phyloP scores from a whole-genome alignment of 2,888 invertebrate genomes.

The Lepidochitona cinerea region DNA sequence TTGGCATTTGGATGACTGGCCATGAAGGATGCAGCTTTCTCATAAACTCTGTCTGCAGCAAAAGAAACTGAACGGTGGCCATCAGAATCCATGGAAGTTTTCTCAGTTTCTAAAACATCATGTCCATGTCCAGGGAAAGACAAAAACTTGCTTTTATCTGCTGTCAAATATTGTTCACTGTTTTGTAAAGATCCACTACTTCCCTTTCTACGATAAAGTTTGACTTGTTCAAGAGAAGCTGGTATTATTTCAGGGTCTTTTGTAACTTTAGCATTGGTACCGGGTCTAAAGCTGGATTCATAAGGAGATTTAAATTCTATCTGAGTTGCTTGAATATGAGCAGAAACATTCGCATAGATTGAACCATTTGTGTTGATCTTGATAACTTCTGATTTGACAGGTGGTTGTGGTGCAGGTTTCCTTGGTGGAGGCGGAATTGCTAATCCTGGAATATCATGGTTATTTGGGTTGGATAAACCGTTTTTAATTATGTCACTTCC shows the following conservation, averaged over 20 bases:
- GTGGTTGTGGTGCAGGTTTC: slow-evolving; percentile 39
- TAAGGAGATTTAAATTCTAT: slow-evolving; percentile 38
- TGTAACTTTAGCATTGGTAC: slow-evolving; percentile 87
- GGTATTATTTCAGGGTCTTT: slow-evolving; percentile 82
- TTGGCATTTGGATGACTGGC: slow-evolving; percentile 62
- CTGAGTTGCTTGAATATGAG: slow-evolving; percentile 27
- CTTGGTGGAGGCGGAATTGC: slow-evolving; percentile 37
- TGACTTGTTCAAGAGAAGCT: background rate
- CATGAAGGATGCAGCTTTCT: slow-evolving; percentile 56
- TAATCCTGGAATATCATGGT: background rate
- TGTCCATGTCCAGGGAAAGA: slow-evolving; percentile 1
- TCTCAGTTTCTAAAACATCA: background rate
- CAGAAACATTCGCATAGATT: slow-evolving; percentile 65
- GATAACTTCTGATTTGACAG: slow-evolving; percentile 40
- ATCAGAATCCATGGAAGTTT: background rate
- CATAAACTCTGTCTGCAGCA: slow-evolving; percentile 56
- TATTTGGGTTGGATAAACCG: background rate
- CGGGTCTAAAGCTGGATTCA: slow-evolving; percentile 89
- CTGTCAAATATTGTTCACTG: background rate
- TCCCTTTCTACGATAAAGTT: background rate
- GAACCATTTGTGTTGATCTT: slow-evolving; percentile 46
- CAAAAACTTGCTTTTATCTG: background rate
- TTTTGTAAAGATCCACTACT: background rate
- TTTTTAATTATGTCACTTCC: too few species aligned
- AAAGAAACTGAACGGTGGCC: slow-evolving; percentile 44